Conservation (phyloP, 2,113 vertebrate species). For the Eptesicus fuscus region DNA sequence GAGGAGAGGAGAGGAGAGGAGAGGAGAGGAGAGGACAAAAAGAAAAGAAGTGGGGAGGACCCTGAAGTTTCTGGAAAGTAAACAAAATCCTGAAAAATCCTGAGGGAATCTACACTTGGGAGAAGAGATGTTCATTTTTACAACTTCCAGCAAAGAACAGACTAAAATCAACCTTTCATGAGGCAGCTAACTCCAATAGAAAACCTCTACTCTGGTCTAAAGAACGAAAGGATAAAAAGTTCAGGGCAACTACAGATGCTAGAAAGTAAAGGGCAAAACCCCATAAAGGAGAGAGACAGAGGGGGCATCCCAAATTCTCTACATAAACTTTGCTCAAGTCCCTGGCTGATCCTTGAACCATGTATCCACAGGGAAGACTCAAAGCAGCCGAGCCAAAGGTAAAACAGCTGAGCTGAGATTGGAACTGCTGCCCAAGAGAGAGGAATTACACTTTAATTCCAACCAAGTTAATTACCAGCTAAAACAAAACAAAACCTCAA, state of each 20-base stretch:
- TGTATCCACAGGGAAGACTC: neutral
- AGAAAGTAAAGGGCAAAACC: neutral
- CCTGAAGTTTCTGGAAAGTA: neutral
- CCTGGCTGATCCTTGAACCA: neutral
- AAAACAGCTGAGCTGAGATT: neutral
- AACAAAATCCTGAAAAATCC: neutral
- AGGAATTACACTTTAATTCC: neutral
- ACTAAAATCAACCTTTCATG: neutral
- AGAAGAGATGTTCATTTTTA: neutral
- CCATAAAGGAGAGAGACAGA: neutral
- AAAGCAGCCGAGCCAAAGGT: neutral
- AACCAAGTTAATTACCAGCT: neutral
- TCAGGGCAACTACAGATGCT: neutral
- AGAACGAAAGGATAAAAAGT: neutral
- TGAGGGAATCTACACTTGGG: neutral
- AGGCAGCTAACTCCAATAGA: neutral
- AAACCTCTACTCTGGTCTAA: neutral
- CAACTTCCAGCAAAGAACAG: neutral
- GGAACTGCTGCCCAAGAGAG: neutral
- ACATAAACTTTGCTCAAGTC: neutral
- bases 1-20: no score
- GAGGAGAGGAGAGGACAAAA: neutral
- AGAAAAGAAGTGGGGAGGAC: fast-evolving
- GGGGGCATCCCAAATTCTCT: neutral
- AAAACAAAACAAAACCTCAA: neutral